Conservation (phyloP, 2,888 invertebrate genomes). For the Tetrapedia diversipes region DNA sequence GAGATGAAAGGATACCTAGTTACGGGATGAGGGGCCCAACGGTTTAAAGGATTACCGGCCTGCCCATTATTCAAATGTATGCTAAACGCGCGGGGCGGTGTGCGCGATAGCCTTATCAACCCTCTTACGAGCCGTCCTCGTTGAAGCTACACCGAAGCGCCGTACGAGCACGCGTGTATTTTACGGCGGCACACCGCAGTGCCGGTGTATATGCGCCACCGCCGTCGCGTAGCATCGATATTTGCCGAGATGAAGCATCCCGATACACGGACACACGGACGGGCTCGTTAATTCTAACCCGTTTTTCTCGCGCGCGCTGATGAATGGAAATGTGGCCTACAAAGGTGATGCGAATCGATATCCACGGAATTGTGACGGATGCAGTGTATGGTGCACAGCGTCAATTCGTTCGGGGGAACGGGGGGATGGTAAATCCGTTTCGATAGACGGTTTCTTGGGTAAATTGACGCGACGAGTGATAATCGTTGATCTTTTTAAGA, state of each 20-base stretch:
- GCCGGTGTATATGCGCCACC: slow-evolving; percentile 24
- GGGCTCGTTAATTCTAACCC: slow-evolving; percentile 34
- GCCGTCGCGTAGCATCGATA: slow-evolving; percentile 47
- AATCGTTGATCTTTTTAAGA: too few species aligned
- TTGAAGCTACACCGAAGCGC: slow-evolving; percentile 49
- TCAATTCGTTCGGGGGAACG: too few species aligned
- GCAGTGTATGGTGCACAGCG: too few species aligned
- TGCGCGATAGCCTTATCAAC: slow-evolving; percentile 82
- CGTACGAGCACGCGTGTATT: slow-evolving; percentile 58
- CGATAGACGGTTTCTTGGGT: too few species aligned
- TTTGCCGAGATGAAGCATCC: slow-evolving; percentile 24
- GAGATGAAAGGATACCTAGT: slow-evolving; percentile 83
- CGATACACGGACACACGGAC: background rate
- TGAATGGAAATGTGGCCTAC: background rate
- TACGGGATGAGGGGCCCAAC: slow-evolving; percentile 80
- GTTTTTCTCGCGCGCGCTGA: slow-evolving; percentile 10
- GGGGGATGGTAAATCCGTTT: too few species aligned
- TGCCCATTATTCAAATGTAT: slow-evolving; percentile 83
- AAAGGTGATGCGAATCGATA: slow-evolving; percentile 13
- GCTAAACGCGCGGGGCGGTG: slow-evolving; percentile 80
- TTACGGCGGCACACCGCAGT: slow-evolving; percentile 64
- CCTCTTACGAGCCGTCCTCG: slow-evolving; percentile 74
- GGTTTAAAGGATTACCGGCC: slow-evolving; percentile 83
- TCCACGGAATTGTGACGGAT: background rate
- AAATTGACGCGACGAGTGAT: too few species aligned